A percentile compares a stretch with the other conserved stretches of the same genome.
These are phyloP conservation scores for Dolichomitus sp. DNA, from an alignment of 2,888 invertebrate genomes.

Conservation along the genomic window DNA sequence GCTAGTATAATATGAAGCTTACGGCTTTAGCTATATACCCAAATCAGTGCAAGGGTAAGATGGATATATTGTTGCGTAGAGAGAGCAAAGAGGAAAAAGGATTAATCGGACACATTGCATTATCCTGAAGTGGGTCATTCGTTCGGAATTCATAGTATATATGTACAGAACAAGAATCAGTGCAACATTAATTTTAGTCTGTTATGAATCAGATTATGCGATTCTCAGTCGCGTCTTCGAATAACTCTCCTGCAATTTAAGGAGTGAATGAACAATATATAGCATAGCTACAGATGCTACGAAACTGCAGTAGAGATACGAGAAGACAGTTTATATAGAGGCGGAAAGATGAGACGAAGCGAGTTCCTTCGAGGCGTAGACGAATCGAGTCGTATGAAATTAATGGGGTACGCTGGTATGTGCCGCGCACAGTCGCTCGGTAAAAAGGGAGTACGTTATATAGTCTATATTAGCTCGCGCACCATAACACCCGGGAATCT, in stretches of 20 bases:
- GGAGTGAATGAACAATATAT: constrained; percentile 17
- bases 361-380: constrained; percentile 44
- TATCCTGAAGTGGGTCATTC: constrained; percentile 19
- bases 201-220: neutral
- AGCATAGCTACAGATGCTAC: neutral
- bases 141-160: neutral
- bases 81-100: constrained; percentile 12
- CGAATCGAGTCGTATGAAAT: constrained; percentile 61
- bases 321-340: neutral
- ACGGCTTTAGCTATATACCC: neutral
- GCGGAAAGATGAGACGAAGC: constrained; percentile 16
- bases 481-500: constrained; percentile 51
- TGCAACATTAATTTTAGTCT: neutral
- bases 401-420: constrained; percentile 55
- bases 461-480: constrained; percentile 75
- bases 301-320: neutral
- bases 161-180: neutral
- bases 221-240: neutral
- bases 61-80: constrained; percentile 12
- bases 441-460: constrained; percentile 23
- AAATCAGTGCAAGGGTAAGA: constrained; percentile 25
- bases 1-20: neutral
- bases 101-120: constrained; percentile 23
- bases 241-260: neutral
- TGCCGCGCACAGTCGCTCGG: neutral